Evolutionary conservation across 2,888 invertebrate species (phyloP), one percentile per base, ranked within the genome.

Genomic region (Drosophila cognata): DNA sequence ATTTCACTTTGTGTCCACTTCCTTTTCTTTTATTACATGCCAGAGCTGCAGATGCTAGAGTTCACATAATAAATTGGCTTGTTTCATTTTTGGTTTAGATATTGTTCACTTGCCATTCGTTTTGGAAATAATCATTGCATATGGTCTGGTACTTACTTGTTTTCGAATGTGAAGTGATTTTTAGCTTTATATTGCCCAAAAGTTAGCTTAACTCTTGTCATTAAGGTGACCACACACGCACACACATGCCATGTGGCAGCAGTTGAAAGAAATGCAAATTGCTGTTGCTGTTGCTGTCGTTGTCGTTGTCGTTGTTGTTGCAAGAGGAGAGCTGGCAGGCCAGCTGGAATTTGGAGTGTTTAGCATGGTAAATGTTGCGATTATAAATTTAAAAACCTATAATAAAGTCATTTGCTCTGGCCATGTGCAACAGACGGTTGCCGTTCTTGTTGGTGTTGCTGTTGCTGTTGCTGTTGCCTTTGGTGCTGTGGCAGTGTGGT

Each of bases 301-400:
- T 58, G 50, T 16, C 21, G 21, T 21, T 21, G 21, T 61, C 50
- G 55, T 21, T 31, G 50, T 21, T 72, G 67, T 25, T 63, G 53
- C 18, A 21, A 28, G 56, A 21, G 55, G 52, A 25, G 58, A 77
- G 58, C 62, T 71, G 68, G 63, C 70, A 48, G 55, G 64, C 70
- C 80, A 82, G 74, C 80, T 80, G 82, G 79, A 74, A 71, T 79
- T 84, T 67, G 65, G 69, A 68, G 81, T 85, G 76, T 89, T 86
- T 81, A 82, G 83, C 74, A 71, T 74, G 71, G 82, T 88, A 89
- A 85, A 84, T 85, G 85, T 81, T 87, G 88, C 85, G 72, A 82
- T 85, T 89, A 89, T 87, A 87, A 89, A 84, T 87, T 84, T 89
- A 89, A 88, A 85, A 86, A 82, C 83, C 86, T 85, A 86, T 86